phyloP scores from a whole-genome alignment of 2,113 vertebrate genomes.

The Astatoreochromis straeleni region DNA sequence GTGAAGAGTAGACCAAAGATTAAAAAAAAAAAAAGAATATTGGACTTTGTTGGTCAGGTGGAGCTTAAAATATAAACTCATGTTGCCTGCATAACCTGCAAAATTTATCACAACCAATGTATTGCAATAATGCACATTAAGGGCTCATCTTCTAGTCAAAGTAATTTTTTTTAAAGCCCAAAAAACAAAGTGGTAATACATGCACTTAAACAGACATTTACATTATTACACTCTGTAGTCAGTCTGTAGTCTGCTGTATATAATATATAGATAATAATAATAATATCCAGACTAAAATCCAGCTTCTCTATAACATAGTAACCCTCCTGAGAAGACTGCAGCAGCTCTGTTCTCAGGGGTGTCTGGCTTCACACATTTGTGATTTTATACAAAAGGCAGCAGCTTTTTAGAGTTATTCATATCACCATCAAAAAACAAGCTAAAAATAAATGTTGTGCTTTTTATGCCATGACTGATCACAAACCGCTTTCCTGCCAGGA shows the following conservation, averaged over 20 bases:
- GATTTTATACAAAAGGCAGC: slow-evolving; percentile 1
- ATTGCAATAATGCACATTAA: neutral
- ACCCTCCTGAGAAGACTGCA: neutral
- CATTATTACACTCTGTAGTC: neutral
- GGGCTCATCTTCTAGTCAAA: neutral
- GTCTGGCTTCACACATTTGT: neutral
- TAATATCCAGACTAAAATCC: neutral
- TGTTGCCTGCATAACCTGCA: neutral
- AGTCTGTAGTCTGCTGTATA: neutral
- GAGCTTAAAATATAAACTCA: neutral
- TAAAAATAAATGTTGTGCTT: slow-evolving; percentile 42
- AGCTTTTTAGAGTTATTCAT: slow-evolving; percentile 34
- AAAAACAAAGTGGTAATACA: neutral
- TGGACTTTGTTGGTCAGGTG: neutral
- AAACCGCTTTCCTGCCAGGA: neutral
- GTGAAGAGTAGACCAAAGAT: neutral
- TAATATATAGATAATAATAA: no score
- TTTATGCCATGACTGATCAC: slow-evolving; percentile 22
- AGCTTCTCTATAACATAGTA: neutral
- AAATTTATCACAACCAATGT: neutral
- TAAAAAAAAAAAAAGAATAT: fast-evolving
- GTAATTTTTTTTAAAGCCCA: neutral
- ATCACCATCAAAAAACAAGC: neutral
- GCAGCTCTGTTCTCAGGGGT: neutral
- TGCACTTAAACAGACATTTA: neutral